phyloP scores from a whole-genome alignment of 2,113 vertebrate genomes.

The Oreochromis aureus region DNA sequence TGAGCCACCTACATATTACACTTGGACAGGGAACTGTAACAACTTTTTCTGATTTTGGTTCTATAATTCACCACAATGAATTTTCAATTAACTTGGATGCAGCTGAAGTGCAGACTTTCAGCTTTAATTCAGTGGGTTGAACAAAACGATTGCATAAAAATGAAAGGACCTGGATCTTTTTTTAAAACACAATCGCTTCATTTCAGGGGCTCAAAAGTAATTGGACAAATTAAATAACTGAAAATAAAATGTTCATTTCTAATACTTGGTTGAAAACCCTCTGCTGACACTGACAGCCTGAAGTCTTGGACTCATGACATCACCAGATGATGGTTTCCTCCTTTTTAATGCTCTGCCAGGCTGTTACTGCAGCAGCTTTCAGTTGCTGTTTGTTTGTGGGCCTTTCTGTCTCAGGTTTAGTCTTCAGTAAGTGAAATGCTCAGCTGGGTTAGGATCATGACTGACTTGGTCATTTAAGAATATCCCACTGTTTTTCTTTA shows the following conservation, averaged over 20 bases:
- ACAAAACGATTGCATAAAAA: neutral
- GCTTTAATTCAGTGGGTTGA: accelerated
- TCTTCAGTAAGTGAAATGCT: neutral
- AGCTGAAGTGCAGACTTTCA: neutral
- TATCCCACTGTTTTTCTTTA: neutral
- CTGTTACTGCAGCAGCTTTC: neutral
- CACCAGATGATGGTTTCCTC: neutral
- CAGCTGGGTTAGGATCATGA: neutral
- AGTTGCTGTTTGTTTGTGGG: neutral
- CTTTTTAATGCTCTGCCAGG: neutral
- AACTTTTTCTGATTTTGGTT: neutral
- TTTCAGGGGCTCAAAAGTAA: neutral
- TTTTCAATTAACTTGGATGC: neutral
- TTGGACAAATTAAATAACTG: neutral
- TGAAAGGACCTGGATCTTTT: neutral
- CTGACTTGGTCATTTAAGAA: neutral
- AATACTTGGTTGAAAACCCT: neutral
- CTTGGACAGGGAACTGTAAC: neutral
- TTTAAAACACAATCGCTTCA: neutral
- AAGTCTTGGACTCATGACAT: neutral
- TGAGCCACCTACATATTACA: neutral
- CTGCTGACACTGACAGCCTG: neutral
- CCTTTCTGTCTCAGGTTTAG: neutral
- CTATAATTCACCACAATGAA: neutral
- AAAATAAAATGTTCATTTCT: neutral